phyloP scores from a whole-genome alignment of 2,888 invertebrate genomes.

The Trachelus iudaicus region DNA sequence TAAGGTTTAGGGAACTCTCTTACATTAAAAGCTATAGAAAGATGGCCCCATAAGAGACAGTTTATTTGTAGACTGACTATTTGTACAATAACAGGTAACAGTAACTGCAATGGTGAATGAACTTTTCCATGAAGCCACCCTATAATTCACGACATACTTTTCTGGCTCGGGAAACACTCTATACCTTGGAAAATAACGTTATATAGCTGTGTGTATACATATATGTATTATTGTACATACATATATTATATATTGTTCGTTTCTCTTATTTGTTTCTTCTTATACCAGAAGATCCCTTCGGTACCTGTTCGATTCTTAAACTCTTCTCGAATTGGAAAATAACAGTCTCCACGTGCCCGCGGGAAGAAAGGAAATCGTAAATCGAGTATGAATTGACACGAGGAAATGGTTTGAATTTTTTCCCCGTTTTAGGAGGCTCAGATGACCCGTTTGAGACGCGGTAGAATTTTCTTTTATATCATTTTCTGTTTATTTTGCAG shows the following conservation, averaged over 20 bases:
- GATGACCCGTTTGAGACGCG: not conserved
- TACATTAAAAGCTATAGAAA: not conserved
- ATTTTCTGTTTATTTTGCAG: not conserved
- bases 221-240: no score
- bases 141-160: not conserved
- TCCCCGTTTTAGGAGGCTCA: not conserved
- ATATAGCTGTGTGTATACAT: no score
- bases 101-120: not conserved
- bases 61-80: not conserved
- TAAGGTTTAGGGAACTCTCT: not conserved
- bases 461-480: not conserved
- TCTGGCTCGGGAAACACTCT: not conserved
- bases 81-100: not conserved
- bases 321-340: not conserved
- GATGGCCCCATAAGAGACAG: not conserved
- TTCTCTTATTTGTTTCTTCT: not conserved
- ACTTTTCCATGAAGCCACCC: not conserved
- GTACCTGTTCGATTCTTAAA: not conserved
- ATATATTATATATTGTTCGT: not conserved
- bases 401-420: not conserved
- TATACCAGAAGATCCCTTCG: not conserved
- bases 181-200: not conserved
- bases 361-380: not conserved
- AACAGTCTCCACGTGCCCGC: not conserved
- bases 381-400: not conserved